These are phyloP conservation scores for Hylaea fasciaria DNA, from an alignment of 2,888 invertebrate genomes.

Conservation along the genomic window DNA sequence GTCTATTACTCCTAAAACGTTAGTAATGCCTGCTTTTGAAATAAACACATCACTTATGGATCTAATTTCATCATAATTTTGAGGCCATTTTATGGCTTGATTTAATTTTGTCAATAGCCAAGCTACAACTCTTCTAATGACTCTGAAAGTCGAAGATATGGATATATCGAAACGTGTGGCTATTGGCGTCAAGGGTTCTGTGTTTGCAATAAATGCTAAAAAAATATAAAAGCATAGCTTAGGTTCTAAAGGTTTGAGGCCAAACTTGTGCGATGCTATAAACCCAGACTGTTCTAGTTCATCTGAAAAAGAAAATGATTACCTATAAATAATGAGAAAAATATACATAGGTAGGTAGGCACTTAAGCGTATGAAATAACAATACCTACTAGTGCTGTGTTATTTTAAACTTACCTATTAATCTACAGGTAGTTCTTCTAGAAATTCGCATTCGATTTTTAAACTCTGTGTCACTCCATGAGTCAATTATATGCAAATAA, in stretches of 20 bases:
- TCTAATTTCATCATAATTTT: slow-evolving; percentile 55
- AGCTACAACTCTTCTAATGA: slow-evolving; percentile 65
- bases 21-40: slow-evolving; percentile 60
- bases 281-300: slow-evolving; percentile 67
- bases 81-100: slow-evolving; percentile 67
- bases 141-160: slow-evolving; percentile 69
- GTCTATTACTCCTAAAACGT: slow-evolving; percentile 66
- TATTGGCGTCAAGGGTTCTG: slow-evolving; percentile 67
- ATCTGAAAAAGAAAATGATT: slow-evolving; percentile 56
- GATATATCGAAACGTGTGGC: slow-evolving; percentile 70
- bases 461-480: slow-evolving; percentile 67
- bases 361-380: too few relatives aligned
- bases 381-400: too few relatives aligned
- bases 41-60: slow-evolving; percentile 59
- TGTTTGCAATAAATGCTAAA: slow-evolving; percentile 64
- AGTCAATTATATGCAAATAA: slow-evolving; percentile 66
- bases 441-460: slow-evolving; percentile 64
- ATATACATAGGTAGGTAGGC: too few relatives aligned
- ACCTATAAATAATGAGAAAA: slow-evolving; percentile 1
- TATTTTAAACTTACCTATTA: slow-evolving; percentile 55
- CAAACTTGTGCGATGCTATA: slow-evolving; percentile 69
- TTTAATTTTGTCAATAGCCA: slow-evolving; percentile 69
- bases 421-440: slow-evolving; percentile 56
- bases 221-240: slow-evolving; percentile 70
- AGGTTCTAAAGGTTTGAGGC: slow-evolving; percentile 66